Evolutionary conservation across 2,888 invertebrate genomes (phyloP), one percentile per base, ranked within the genome.

Genomic region (Bhutanitis thaidina): DNA sequence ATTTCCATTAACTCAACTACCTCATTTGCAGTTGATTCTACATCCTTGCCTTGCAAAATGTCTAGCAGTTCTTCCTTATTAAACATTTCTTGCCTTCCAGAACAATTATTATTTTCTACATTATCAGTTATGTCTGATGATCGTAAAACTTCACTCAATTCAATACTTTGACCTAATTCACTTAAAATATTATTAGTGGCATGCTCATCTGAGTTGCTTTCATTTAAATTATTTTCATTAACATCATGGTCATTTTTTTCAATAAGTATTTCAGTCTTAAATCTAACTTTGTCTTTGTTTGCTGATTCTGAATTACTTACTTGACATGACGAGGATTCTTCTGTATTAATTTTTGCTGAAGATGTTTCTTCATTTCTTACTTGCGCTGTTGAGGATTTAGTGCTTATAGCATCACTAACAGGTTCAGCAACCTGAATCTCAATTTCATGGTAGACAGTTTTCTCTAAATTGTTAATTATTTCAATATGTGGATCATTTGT

Each of bases 11-110:
- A 56, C 47, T 60, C 49, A 38, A 65, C 60, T 32, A 60, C 59
- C 7, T 65, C 61, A 35, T 68, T 48, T 32, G 62, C 58, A 44
- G 61, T 54, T 39, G 72, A 58, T 40, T 70, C 70, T 9, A 61
- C 59, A 71, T 85, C 79, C 71, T 88, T 88, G 1, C 89, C 89
- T 65, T 89, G 80, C 51, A 89, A 69, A 54, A 89, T 89, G 57
- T 88, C 86, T 41, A 89, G 60, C 16, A 89, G 58, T 57, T 89
- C 88, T 57, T 89, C 88, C 60, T 89, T 89, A 58, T 89, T 89
- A 54, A 89, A 86, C 10, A 89, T 79, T 64, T 87, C 85, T 56
- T 85, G 78, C 51, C 74, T 71, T 3, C 60, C 59, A 35, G 69
- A 47, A 63, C 77, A 71, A 53, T 85, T 85, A 58, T 87, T 87